Conservation (phyloP, 92 coral and sea anemone species). For the Phenganax stokvisi region DNA sequence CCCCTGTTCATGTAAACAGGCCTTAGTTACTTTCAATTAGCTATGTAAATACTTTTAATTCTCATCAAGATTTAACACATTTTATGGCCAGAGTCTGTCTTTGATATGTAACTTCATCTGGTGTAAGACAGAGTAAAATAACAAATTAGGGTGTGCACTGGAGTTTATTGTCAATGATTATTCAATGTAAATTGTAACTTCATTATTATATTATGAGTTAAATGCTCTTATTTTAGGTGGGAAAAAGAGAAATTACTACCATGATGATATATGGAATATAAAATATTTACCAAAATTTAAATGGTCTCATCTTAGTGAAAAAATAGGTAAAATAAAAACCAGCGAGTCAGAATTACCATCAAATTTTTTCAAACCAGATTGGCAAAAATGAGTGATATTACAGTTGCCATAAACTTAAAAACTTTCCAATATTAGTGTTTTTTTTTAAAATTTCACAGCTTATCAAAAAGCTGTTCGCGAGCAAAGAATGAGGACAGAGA, state of each 20-base stretch:
- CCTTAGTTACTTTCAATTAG: too few relatives aligned
- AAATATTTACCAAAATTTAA: conserved; percentile 80
- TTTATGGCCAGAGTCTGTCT: neutral
- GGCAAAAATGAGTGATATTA: neutral
- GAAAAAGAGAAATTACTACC: conserved; percentile 81
- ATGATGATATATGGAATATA: conserved; percentile 97
- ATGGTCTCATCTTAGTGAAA: conserved; percentile 94
- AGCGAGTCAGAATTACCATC: too few relatives aligned
- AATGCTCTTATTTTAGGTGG: conserved; percentile 57
- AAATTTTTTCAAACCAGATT: too few relatives aligned
- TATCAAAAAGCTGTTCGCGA: conserved; percentile 85
- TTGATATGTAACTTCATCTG: neutral
- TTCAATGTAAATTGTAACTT: neutral
- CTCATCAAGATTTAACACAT: neutral
- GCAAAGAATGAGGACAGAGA: conserved; percentile 91
- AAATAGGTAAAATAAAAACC: conserved; percentile 56
- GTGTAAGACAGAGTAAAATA: neutral
- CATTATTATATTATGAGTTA: neutral
- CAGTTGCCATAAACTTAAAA: neutral
- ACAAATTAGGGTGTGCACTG: too few relatives aligned
- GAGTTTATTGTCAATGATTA: neutral
- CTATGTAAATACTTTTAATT: neutral
- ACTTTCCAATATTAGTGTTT: neutral
- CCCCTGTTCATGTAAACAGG: too few relatives aligned
- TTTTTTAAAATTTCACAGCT: conserved; percentile 45